Base-by-base conservation (phyloP, 2,888 invertebrate genomes). In the Diachrysia chrysitis region DNA sequence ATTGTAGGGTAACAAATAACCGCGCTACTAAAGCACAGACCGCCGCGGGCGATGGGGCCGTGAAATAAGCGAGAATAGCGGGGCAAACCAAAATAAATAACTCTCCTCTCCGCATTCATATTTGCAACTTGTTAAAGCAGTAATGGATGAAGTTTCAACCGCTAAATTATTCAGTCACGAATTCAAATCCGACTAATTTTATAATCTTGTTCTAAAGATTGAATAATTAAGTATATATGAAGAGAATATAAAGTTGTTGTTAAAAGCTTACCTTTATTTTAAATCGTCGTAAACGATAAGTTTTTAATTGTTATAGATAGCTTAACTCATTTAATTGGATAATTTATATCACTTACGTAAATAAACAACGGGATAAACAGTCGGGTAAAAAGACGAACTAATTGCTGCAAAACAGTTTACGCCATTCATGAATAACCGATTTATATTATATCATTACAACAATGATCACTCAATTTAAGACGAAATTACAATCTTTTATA, bases 31-130 rank as follows among this genome's bases (percentile, higher is more conserved):
- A 32, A 32, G 32, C 32, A 32, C 19, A 21, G n/a, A 42, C n/a
- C 17, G 60, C 71, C 60, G 37, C 37, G 25, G 55, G 80, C 71
- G 37, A 29, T n/a, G n/a, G 12, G 29, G 23, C 37, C 60, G 19
- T 56, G 71, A 60, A 76, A 71, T 58, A 21, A 70, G 58, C 62
- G 53, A 19, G 62, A 55, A 46, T 25, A 56, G 51, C 65, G 25
- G 14, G 42, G n/a, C 19, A 74, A 74, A 74, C 19, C 48, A 60
- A 72, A 56, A 57, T 65, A 66, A 76, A 76, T 55, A 62, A 35
- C 62, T 57, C 56, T 25, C 14, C 23, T 29, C 53, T 25, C 58
- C 69, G 46, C 61, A 69, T 61, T 74, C 55, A 58, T 63, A 61
- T 62, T 69, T 59, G 37, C 51, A 75, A 69, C 60, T 74, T 56